Base-by-base conservation (phyloP, 2,113 vertebrate species). In the Microtus oregoni region DNA sequence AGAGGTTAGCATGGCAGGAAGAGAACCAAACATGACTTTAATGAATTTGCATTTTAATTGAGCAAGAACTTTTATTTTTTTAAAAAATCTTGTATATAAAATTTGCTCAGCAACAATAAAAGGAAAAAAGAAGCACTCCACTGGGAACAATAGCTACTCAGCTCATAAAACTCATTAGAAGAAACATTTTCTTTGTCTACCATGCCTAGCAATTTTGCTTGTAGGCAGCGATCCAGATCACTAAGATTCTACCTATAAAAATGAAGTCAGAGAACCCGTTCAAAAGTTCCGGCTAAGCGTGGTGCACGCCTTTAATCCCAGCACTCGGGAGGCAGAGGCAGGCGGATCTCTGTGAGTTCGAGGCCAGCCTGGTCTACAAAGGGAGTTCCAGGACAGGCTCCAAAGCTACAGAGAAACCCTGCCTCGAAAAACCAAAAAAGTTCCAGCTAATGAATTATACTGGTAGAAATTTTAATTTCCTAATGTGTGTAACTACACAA, bases 91-190 rank as follows among this genome's bases (percentile, higher is more conserved):
- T 15, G 8, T 47, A 47, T 47, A 47, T 7, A 47, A 4, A 44
- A n/a, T 28, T 65, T 93, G 50, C 81, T 94, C 90, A 93, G 96
- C 79, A 76, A 95, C 82, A 95, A 95, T 88, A 90, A 89, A 95
- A 94, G 82, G 68, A 75, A 63, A 83, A 26, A 97, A 93, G 92
- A 61, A 89, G 63, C 79, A 95, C 89, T 95, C 86, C 41, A 22
- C 86, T 90, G 86, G 92, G 92, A 98, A 97, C 81, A 97, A 95
- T 61, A 97, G 92, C 82, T 88, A 87, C 88, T 97, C 94, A 90
- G 75, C 77, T 98, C 95, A 94, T 94, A 98, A 97, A 96, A 98
- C 94, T 95, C 94, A 95, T 96, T 89, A 89, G 67, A 94, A 55
- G 73, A 94, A 97, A 96, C 1, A 52, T 83, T 97, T 98, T 94